Base-by-base conservation (phyloP, 2,797 vertebrate species). In the Iguana delicatissima region DNA sequence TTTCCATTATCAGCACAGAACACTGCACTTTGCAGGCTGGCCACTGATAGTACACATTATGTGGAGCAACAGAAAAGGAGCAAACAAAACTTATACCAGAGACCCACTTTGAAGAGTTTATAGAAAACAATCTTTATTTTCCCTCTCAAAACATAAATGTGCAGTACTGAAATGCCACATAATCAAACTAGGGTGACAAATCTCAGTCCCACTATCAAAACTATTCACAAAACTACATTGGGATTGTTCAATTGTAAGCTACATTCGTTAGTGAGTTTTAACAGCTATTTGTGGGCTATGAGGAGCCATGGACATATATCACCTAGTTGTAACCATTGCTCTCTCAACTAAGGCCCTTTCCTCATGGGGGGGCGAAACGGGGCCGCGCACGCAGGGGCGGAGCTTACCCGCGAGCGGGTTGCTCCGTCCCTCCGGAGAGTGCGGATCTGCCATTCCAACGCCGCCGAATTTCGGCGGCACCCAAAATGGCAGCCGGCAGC, bases 1-100 rank as follows among this genome's bases (percentile, higher is more conserved):
- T 92, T 46, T 57, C 13, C 18, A 1, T 26, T 80, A 50, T 93
- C 95, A 91, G 93, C 52, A 62, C 92, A 95, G 95, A 93, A 93
- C 79, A 80, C 92, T 94, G 83, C 46, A 13, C 26, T 79, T 79
- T 64, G 74, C 24, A 77, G 35, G 0, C 29, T 50, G 2, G 9
- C 4, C 32, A 0, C 4, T 69, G 59, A 35, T 10, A 89, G 90
- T 72, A 22, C 13, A 88, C 29, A 16, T 80, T 46, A 85, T 69
- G 32, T 26, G 42, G 3, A 55, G 57, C 59, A 84, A 59, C 72
- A 84, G n/a, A 87, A 81, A 69, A 87, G 50, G 16, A 57, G 55
- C 13, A 82, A 84, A 81, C n/a, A 26, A n/a, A 64, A 59, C 29
- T 38, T 20, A 29, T 67, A 86, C 69, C 57, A 92, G 8, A 24